phyloP scores from a whole-genome alignment of 2,113 vertebrate species.

The Leucosticte australis region DNA sequence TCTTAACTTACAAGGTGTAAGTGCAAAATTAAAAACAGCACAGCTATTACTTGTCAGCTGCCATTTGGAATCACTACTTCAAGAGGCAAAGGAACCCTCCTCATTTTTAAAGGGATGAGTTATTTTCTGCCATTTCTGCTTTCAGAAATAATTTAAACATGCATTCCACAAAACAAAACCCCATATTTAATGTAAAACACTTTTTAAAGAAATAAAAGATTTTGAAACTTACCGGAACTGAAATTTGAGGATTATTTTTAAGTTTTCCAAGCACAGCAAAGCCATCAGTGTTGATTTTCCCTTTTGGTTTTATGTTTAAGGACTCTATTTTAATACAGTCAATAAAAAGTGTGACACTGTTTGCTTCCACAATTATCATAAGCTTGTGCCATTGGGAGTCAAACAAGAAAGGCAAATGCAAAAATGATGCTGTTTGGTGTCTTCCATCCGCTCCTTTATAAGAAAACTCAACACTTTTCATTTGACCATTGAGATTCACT shows the following conservation, averaged over 20 bases:
- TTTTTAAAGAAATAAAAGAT: neutral
- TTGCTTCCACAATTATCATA: conserved; percentile 80
- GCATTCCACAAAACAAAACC: neutral
- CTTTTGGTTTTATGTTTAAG: conserved; percentile 75
- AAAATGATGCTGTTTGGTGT: conserved; percentile 74
- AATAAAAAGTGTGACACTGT: conserved; percentile 77
- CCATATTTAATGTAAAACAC: neutral
- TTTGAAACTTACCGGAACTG: conserved; percentile 81
- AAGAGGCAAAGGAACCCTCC: no score
- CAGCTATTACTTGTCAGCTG: neutral
- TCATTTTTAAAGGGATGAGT: no score
- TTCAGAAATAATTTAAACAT: neutral
- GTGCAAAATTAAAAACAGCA: neutral
- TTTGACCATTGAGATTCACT: conserved; percentile 82
- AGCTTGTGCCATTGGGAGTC: conserved; percentile 87
- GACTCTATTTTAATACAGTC: conserved; percentile 81
- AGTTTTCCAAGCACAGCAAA: conserved; percentile 86
- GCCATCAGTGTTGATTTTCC: conserved; percentile 77
- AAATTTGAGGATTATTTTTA: conserved; percentile 80
- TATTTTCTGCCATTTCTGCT: neutral
- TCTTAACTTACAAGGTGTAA: neutral
- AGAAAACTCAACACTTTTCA: conserved; percentile 81
- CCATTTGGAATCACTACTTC: no score
- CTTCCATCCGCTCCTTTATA: conserved; percentile 75
- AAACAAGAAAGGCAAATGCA: conserved; percentile 79